Conservation (phyloP, 2,113 vertebrate species). For the Pseudorectes ferrugineus region DNA sequence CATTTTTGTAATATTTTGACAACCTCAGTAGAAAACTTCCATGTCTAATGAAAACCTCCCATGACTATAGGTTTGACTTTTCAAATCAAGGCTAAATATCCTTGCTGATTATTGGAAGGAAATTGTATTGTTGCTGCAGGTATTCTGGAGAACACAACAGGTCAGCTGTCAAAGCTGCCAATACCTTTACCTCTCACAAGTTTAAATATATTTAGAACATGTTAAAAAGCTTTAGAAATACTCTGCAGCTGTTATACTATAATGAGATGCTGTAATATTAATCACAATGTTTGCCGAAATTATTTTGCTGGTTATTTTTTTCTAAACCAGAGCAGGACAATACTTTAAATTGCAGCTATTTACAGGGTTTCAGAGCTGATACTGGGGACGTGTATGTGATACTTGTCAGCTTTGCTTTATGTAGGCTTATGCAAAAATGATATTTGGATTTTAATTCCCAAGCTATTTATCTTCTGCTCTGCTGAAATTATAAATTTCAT, state of each 20-base stretch:
- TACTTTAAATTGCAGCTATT: background rate
- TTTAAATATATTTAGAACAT: background rate
- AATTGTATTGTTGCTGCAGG: background rate
- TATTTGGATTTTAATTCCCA: background rate
- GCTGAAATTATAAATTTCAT: background rate
- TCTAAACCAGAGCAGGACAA: background rate
- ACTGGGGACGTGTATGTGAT: background rate
- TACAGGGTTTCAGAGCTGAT: background rate
- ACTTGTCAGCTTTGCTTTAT: background rate
- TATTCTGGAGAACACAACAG: background rate
- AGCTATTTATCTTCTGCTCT: background rate
- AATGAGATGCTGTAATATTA: background rate
- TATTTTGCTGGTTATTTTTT: background rate
- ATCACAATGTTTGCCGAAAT: background rate
- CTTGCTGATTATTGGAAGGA: background rate
- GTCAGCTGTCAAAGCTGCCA: background rate
- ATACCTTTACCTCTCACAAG: background rate
- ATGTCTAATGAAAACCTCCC: background rate
- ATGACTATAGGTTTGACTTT: background rate
- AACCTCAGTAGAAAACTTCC: background rate
- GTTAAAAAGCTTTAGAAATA: background rate
- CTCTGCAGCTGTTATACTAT: background rate
- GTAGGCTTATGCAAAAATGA: background rate
- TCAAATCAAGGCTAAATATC: background rate
- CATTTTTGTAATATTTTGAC: background rate